A percentile compares a stretch with the other conserved stretches of the same genome.
These are phyloP conservation scores for Chrysodeixis includens DNA, from an alignment of 2,888 invertebrate species.

Conservation along the genomic window DNA sequence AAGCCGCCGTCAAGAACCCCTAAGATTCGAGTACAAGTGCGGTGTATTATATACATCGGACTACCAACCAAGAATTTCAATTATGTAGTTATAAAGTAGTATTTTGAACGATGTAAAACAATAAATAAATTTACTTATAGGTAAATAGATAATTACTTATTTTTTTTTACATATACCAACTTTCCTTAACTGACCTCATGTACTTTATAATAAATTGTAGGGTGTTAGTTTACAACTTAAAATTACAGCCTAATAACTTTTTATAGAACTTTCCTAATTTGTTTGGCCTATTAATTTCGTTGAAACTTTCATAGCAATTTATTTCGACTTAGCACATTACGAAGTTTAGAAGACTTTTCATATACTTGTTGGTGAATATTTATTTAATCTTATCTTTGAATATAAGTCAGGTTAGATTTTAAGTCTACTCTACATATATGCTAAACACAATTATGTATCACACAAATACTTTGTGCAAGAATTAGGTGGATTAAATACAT, in stretches of 20 bases:
- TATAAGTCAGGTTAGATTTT: neutral
- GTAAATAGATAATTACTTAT: neutral
- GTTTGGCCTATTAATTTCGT: neutral
- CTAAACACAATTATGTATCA: neutral
- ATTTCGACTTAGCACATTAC: slow-evolving; percentile 2
- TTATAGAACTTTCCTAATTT: slow-evolving; percentile 6
- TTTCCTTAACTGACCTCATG: neutral
- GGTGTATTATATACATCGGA: no score
- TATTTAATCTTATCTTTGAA: neutral
- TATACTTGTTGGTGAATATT: slow-evolving; percentile 1
- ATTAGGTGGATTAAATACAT: neutral
- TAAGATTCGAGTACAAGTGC: no score
- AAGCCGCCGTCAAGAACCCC: no score
- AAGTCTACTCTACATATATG: neutral
- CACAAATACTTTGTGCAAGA: neutral
- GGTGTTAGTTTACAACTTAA: slow-evolving; percentile 2
- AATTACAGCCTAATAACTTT: slow-evolving; percentile 3
- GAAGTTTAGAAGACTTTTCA: neutral
- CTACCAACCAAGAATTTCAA: no score
- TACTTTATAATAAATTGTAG: neutral
- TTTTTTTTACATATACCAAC: neutral
- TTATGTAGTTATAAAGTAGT: neutral
- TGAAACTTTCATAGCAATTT: neutral
- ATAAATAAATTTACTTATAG: neutral
- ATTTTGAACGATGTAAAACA: neutral